Evolutionary conservation across 2,113 vertebrate species (phyloP).

Genomic region (Platysternon megacephalum): DNA sequence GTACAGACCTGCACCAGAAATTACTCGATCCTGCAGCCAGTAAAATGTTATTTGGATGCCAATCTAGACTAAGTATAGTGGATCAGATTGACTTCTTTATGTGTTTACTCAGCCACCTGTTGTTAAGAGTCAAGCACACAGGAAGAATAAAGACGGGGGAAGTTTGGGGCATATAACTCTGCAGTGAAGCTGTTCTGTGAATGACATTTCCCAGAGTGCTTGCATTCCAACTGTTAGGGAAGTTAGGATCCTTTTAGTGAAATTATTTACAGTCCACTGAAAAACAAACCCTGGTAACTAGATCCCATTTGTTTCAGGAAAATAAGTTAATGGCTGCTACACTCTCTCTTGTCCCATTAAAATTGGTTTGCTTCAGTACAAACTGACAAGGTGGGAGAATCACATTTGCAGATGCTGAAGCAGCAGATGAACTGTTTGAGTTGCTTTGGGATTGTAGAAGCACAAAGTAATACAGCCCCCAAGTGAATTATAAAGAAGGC

Average conservation of each 20-base stretch:
- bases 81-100: conserved; percentile 89
- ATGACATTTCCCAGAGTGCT: neutral
- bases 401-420: conserved; percentile 29
- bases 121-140: conserved; percentile 19
- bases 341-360: conserved; percentile 28
- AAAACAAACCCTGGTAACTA: conserved; percentile 48
- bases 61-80: conserved; percentile 89
- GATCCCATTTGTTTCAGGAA: conserved; percentile 40
- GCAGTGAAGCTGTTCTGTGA: conserved; percentile 2
- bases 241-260: conserved; percentile 1
- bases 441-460: conserved; percentile 13
- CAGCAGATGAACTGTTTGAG: neutral
- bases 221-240: neutral
- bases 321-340: conserved; percentile 25
- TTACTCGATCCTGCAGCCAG: conserved; percentile 87
- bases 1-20: conserved; percentile 90
- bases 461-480: neutral
- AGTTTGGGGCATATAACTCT: neutral
- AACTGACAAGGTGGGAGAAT: conserved; percentile 4
- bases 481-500: neutral
- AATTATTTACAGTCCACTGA: conserved; percentile 37
- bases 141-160: neutral
- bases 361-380: conserved; percentile 16
- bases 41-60: conserved; percentile 93
- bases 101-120: conserved; percentile 97